These are phyloP conservation scores for Vulpes vulpes DNA, from an alignment of 2,113 vertebrate genomes.

Conservation along the genomic window DNA sequence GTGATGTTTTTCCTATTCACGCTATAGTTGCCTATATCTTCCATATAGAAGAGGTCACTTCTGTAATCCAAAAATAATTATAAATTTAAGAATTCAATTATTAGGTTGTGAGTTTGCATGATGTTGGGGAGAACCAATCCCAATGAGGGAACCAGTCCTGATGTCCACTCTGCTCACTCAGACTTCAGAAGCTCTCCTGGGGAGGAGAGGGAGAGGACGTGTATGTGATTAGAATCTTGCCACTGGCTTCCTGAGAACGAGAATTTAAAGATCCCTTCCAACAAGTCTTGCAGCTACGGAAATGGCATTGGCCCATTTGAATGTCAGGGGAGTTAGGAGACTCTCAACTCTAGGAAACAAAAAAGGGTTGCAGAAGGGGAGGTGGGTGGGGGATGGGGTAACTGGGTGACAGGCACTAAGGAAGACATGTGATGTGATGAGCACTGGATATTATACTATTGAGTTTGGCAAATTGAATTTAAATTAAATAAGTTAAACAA, in stretches of 20 bases:
- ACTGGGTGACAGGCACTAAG: no score
- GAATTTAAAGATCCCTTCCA: background rate
- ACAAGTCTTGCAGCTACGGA: background rate
- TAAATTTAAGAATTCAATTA: background rate
- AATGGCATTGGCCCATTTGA: fast-evolving
- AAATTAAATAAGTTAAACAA: no score
- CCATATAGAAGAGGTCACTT: background rate
- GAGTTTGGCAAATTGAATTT: no score
- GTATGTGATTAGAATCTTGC: background rate
- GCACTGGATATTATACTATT: no score
- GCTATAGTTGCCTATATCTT: background rate
- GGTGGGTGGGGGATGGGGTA: no score
- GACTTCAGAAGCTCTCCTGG: background rate
- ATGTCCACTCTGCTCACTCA: background rate
- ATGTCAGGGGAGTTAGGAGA: no score
- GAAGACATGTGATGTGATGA: no score
- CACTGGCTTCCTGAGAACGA: background rate
- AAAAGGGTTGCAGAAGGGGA: no score
- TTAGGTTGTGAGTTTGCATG: background rate
- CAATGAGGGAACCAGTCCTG: fast-evolving
- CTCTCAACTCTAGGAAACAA: no score
- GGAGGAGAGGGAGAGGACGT: background rate
- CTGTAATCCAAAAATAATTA: background rate
- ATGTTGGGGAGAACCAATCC: background rate
- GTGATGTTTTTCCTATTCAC: background rate